Base-by-base conservation (phyloP, 2,797 vertebrate species). In the Amphiprion clarkii region DNA sequence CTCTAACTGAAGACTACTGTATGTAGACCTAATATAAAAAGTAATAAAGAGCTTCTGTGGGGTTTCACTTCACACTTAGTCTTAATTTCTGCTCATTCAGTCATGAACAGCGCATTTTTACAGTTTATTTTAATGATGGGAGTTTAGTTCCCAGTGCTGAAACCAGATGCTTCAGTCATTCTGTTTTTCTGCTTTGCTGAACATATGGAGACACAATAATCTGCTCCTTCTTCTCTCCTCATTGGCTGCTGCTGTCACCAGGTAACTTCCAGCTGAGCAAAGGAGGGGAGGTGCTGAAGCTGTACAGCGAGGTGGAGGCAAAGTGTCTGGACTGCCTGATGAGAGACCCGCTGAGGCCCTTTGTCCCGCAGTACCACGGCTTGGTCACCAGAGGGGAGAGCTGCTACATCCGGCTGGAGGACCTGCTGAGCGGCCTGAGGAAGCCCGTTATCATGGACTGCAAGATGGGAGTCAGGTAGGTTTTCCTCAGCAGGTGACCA, bases 401-500 rank as follows among this genome's bases (percentile, higher is more conserved):
- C 56, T 59, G 85, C 69, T 97, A 96, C 88, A 95, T 97, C 65
- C 95, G 97, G 72, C 93, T 98, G 88, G 95, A 97, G 60, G 97
- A 98, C 69, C 93, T 98, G 53, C 92, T 98, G 57, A 92, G 89
- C 0, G 96, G 96, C 29, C 94, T 97, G 12, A 96, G 92, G 53
- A 92, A 81, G 55, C 96, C 97, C 0, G 93, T 95, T 68, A 96
- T 97, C 86, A 97, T 98, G 97, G 97, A 97, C 92, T 97, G 96
- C 93, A 98, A 97, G 87, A 97, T 98, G 96, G 97, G 97, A 74
- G 93, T 96, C 83, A 93, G 96, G 97, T 98, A 82, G 3, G 74
- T 16, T 5, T 40, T 53, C 6, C 3, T 64, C 10, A 8, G 48
- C 25, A 16, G 4, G 12, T 21, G 27, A 60, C 21, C 4, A 16